Evolutionary conservation across 2,888 invertebrate species (phyloP), one percentile per base, ranked within the genome.

Genomic region (Eupeodes luniger): DNA sequence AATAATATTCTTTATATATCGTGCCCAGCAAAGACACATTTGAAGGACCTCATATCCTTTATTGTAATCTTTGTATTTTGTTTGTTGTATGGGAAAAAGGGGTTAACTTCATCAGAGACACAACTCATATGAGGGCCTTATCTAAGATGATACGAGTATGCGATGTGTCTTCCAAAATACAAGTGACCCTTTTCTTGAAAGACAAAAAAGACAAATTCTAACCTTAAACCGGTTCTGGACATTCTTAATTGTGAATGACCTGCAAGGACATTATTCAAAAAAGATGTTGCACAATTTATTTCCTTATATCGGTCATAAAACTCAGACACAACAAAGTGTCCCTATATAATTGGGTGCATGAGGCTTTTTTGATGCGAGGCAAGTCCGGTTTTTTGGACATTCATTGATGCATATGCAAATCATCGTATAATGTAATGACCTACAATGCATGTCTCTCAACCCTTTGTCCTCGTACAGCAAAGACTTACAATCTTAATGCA

Each of bases 191-290:
- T 90, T 88, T 77, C 79, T 70, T 40, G 49, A 49, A 75, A 55
- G 19, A n/a, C 47, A 53, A 72, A 19, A 53, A 53, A 72, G 19
- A 64, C 36, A 64, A 27, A 27, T 27, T 27, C 19, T 27, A 57
- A 49, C 16, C 40, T 76, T 84, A 90, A 90, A 90, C 90, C 90
- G 90, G 90, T 90, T 90, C 87, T 90, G 90, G 90, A 90, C 81
- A 85, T 89, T 53, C 77, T 59, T 69, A 81, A 85, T 12, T 40
- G 34, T 40, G 80, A 74, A 81, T 88, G 84, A 88, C 84, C 87
- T 62, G 19, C 51, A 79, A 51, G 70, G 55, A 62, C 59, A 49
- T 59, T 40, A 64, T 67, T 36, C 49, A 16, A 14, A 36, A 36
- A 34, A 27, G 55, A 19, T 59, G 61, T 70, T 76, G 72, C 70